Evolutionary conservation across 2,113 vertebrate genomes (phyloP).

Genomic region (Centropus bengalensis): DNA sequence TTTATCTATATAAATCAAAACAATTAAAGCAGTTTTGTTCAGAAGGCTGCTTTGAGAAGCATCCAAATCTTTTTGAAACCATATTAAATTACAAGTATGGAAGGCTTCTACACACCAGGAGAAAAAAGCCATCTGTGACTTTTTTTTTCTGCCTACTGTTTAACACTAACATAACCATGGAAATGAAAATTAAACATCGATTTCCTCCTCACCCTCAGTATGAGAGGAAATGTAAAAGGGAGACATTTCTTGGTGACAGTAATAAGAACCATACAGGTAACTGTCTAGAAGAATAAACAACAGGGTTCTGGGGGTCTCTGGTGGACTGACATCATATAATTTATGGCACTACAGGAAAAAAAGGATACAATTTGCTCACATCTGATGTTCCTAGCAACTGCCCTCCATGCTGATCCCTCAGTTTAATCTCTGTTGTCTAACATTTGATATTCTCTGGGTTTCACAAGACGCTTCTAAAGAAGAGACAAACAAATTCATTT

Average conservation of each 20-base stretch:
- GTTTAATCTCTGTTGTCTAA: not conserved
- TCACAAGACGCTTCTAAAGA: not conserved
- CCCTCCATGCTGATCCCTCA: not conserved
- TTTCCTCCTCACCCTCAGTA: not conserved
- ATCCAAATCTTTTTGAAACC: not conserved
- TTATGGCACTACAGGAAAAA: not conserved
- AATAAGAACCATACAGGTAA: not conserved
- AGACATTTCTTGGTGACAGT: not conserved
- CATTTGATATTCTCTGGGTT: not conserved
- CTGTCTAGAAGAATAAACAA: not conserved
- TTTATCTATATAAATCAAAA: not conserved
- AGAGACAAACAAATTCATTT: not conserved
- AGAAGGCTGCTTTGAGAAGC: not conserved
- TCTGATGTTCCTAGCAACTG: not conserved
- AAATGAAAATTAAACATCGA: not conserved
- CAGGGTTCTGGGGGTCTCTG: not conserved
- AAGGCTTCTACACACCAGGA: fast-evolving
- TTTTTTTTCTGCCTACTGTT: not conserved
- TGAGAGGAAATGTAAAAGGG: not conserved
- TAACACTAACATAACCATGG: not conserved
- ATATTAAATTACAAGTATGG: not conserved
- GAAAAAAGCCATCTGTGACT: not conserved
- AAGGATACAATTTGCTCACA: not conserved
- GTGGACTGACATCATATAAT: not conserved
- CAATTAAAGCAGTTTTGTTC: not conserved